Base-by-base conservation (phyloP, 1,140 invertebrate species). In the Dreissena polymorpha region DNA sequence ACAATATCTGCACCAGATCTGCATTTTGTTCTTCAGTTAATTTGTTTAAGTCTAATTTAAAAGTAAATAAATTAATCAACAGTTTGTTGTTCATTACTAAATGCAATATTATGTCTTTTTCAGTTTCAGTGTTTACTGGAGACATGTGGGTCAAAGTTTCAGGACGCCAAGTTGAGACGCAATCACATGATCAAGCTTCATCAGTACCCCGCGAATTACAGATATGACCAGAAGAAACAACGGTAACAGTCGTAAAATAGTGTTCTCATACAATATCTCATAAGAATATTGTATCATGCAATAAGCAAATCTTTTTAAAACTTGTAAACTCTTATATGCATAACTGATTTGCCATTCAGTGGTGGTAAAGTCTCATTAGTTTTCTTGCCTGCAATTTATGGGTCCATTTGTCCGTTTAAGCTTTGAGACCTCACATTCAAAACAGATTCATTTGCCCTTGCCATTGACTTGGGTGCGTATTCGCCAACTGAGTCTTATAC, bases 181-280 rank as follows among this genome's bases (percentile, higher is more conserved):
- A 18, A 83, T 23, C 81, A 83, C 64, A 75, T 83, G 73, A 67
- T 75, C 13, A 69, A 76, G 70, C 21, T 76, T 25, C 81, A 83
- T 39, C 73, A 70, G 50, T 83, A 83, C 39, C 81, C 81, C n/a
- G 64, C 71, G n/a, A 83, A 83, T 27, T 83, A 60, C 53, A 83
- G 81, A 70, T 83, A 57, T 76, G 81, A 83, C 29, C 65, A 67
- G 57, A n/a, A 80, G n/a, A n/a, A n/a, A n/a, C n/a, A n/a, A n/a
- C n/a, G 76, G 76, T 78, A 69, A 7, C 51, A 16, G 14, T 14
- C 29, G 23, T 27, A 18, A 21, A 67, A 12, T 67, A n/a, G 55
- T 57, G n/a, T 13, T n/a, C 12, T 13, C 12, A 12, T 13, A 57
- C 12, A 57, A n/a, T n/a, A 57, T 57, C 12, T 57, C 12, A 57